A percentile compares a stretch with the other conserved stretches of the same genome.
Conservation (phyloP, 2,888 invertebrate genomes). For the Pseudococcus longispinus region DNA sequence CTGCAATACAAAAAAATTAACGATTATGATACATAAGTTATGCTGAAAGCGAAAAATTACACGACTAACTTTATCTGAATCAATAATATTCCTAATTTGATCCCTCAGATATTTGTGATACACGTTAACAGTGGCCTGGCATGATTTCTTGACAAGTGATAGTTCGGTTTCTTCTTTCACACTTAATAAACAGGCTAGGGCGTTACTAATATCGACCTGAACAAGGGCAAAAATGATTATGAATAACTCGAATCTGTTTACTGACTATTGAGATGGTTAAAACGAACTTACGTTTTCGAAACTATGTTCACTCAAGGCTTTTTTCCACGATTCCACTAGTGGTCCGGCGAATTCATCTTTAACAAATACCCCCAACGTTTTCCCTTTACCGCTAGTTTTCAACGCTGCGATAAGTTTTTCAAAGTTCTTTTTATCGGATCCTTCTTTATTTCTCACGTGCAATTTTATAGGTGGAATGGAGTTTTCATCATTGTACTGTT, state of each 20-base stretch:
- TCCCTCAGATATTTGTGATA: constrained; percentile 96
- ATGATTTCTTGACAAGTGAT: constrained; percentile 88
- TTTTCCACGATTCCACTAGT: constrained; percentile 91
- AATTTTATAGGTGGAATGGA: constrained; percentile 85
- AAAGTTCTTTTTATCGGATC: constrained; percentile 87
- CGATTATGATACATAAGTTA: not conserved
- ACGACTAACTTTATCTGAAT: constrained; percentile 84
- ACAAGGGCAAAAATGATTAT: not conserved
- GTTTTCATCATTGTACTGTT: constrained; percentile 81
- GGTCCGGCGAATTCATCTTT: constrained; percentile 95
- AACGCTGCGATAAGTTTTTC: constrained; percentile 77
- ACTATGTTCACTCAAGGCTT: constrained; percentile 75
- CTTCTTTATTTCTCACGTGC: constrained; percentile 87
- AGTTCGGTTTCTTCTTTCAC: constrained; percentile 95
- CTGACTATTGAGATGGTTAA: not conserved
- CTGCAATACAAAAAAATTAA: constrained; percentile 64
- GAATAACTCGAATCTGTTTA: not conserved
- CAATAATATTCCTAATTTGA: constrained; percentile 98
- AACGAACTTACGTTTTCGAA: constrained; percentile 73
- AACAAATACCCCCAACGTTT: constrained; percentile 84
- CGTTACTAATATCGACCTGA: constrained; percentile 80
- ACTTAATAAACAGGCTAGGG: constrained; percentile 86
- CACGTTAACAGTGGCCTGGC: constrained; percentile 89
- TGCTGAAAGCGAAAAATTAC: not conserved
- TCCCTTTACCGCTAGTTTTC: constrained; percentile 86